Base-by-base conservation (phyloP, 2,797 vertebrate genomes). In the Chanos chanos region DNA sequence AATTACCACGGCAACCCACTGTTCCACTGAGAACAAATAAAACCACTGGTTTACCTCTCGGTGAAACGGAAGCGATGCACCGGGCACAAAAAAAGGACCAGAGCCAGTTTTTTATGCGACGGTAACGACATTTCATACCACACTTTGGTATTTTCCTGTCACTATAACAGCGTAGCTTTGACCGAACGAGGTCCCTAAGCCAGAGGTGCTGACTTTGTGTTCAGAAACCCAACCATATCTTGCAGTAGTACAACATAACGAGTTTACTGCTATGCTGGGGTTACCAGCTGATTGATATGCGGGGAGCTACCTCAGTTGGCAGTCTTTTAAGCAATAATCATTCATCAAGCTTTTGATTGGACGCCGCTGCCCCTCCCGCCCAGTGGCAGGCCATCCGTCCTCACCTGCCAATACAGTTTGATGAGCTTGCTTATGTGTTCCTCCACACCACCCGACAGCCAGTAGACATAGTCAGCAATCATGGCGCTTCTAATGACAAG, bases 341-440 rank as follows among this genome's bases (percentile, higher is more conserved):
- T 89, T 94, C 87, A 89, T 73, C 84, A 85, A 68, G 68, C 72
- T 81, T 86, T 79, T 87, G 83, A 86, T 79, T 85, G 76, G 77
- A 77, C 81, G 73, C 77, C 52, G 57, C 64, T n/a, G 40, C 43
- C 37, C 59, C 25, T 40, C 56, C 36, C 65, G 59, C 64, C 47
- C 45, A 33, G 48, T 47, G 24, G 61, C 47, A 78, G 68, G 61
- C 74, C 77, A 87, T 88, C 81, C 72, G 71, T 89, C 83, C 85
- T 92, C 89, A 91, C 89, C 92, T 97, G 94, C 92, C 95, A 94
- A 86, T 95, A 96, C 71, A 81, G 79, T 88, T 86, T 91, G 89
- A 94, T 92, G 87, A 87, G 85, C 59, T 83, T 86, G 88, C 91
- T 91, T 74, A 89, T 86, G 72, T 66, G 71, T 81, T 72, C 72